Base-by-base conservation (phyloP, 2,888 invertebrate species). In the Ischnus inquisitorius region DNA sequence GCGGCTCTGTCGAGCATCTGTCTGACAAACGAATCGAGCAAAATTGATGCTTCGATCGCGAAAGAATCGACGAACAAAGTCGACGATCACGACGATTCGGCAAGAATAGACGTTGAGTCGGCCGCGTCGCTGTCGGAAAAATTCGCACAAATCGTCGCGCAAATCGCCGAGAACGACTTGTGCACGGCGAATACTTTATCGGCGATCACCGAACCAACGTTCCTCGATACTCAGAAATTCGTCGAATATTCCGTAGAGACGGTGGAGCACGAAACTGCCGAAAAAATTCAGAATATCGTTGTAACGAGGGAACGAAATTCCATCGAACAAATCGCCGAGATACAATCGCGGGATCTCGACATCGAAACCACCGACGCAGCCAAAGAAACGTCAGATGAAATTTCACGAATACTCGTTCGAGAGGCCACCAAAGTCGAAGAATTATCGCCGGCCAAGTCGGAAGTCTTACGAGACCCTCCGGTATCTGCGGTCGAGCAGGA, bases 171-270 rank as follows among this genome's bases (percentile, higher is more conserved):
- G 1, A 65, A 48, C 16, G 80, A 64, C 14, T n/a, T 25, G 3
- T 51, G 12, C 19, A 43, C 62, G 2, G 25, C 6, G 1, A 57
- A 82, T 54, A 68, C 77, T 1, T 34, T 82, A 57, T 80, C 82
- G 1, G 48, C 65, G 10, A 75, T 85, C 60, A 79, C 72, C 34
- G 82, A 84, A 25, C 82, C 84, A 12, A 82, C 74, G 2, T 80
- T 83, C 65, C 8, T 86, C 1, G 79, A 83, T 10, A 39, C 64
- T 0, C 81, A 81, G 3, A 83, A 39, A 46, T 8, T 62, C 16
- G 4, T 74, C 2, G 83, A 77, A 25, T 67, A 46, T 16, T 57
- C 65, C 41, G 14, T 22, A 22, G 51, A 65, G 12, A 1, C 22
- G 16, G 54, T 51, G 5, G 6, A 64, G 25, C 14, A 48, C 71